Evolutionary conservation across 2,888 invertebrate genomes (phyloP).

Genomic region (Disparrhopalites patrizii): DNA sequence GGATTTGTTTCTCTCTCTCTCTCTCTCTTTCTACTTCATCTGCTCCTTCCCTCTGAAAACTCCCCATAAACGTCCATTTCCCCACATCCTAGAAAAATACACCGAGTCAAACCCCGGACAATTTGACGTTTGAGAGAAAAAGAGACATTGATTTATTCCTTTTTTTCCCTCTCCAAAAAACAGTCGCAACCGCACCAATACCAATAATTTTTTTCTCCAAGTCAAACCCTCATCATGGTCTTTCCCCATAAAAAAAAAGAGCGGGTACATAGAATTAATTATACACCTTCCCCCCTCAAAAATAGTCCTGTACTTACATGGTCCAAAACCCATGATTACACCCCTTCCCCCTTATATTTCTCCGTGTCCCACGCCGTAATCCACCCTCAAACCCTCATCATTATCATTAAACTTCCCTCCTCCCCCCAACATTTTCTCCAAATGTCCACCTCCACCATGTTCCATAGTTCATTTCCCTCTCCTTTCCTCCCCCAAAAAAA

Average conservation of each 20-base stretch:
- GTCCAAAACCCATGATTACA: no score
- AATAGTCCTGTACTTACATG: no score
- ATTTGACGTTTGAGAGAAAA: no score
- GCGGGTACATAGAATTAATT: slow-evolving; percentile 21
- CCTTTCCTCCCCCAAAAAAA: not conserved
- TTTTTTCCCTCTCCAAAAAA: not conserved
- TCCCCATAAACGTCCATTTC: not conserved
- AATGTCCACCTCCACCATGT: slow-evolving; percentile 2
- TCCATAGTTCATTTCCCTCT: slow-evolving; percentile 7
- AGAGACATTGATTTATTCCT: slow-evolving; percentile 30
- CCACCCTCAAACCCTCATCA: no score
- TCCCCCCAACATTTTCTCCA: no score
- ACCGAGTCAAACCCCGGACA: no score
- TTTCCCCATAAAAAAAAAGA: slow-evolving; percentile 2
- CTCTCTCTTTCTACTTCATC: no score
- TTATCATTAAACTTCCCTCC: no score
- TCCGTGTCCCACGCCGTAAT: not conserved
- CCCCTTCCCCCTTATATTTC: not conserved
- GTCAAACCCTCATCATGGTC: slow-evolving; percentile 11
- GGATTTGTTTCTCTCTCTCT: no score
- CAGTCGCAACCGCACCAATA: not conserved
- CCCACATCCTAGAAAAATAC: not conserved
- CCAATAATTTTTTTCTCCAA: slow-evolving; percentile 17
- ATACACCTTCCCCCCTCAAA: no score
- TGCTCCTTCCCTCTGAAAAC: no score